Evolutionary conservation across 2,888 invertebrate genomes (phyloP), one percentile per base, ranked within the genome.

Genomic region (Trachelus stipa): DNA sequence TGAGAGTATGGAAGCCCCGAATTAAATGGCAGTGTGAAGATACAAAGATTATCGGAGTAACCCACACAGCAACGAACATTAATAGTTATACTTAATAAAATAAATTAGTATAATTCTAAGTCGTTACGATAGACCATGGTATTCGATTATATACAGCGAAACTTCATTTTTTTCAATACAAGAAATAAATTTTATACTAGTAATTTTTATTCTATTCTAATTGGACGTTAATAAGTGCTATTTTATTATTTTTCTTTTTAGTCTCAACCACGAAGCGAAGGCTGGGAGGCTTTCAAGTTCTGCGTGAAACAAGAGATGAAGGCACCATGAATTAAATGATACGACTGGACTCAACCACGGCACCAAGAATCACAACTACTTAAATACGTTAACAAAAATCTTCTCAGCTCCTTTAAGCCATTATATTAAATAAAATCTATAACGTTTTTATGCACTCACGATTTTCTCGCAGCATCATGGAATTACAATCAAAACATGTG

Each of bases 281-380:
- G 97, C 37, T 98, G 98, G 98, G 97, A 97, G 83, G 96, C 97
- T 11, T 98, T 98, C 93, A 98, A 97, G 90, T 93, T 94, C 31
- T 98, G 98, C 90, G 94, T 98, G 74, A 97, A 96, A 88, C 96
- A 97, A 90, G 98, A 98, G 92, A 97, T 98, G 96, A 96, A 96
- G 91, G 93, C 95, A 75, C 92, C 94, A 12, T 87, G 79, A 85
- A 76, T 9, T 34, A 74, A 34, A 12, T 12, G 23, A 56, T 23
- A 56, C 23, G 56, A 56, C 56, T 23, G 9, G 23, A 2, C 9
- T 23, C 23, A 56, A 2, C 9, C 6, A 0, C 2, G 15, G 9
- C 23, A 56, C 23, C 56, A 56, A 56, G 9, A 56, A 56, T 56
- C 0, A 9, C 23, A 56, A 56, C 56, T 56, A 56, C 1, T 23